phyloP scores from a whole-genome alignment of 1,140 invertebrate species.

The Luehdorfia chinensis region DNA sequence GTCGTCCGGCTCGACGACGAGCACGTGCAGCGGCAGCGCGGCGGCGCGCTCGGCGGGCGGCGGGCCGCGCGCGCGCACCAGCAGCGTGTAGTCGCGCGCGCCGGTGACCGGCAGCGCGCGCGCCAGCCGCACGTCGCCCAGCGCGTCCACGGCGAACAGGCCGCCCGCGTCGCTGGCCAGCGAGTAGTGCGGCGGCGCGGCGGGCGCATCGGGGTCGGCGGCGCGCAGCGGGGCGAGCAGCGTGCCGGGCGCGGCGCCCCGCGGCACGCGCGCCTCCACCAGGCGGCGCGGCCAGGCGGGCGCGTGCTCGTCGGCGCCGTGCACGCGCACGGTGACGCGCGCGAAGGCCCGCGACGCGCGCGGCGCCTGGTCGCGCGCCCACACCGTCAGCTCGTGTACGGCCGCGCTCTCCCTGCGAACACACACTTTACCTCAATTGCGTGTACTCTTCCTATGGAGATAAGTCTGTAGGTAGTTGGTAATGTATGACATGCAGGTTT shows the following conservation, averaged over 20 bases:
- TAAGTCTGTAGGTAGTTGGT: no score
- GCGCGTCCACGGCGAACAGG: constrained; percentile 87
- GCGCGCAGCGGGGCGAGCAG: constrained; percentile 45
- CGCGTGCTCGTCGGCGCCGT: constrained; percentile 93
- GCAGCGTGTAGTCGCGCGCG: constrained; percentile 87
- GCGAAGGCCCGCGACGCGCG: constrained; percentile 91
- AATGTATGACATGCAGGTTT: no score
- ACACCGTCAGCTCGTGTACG: constrained; percentile 91
- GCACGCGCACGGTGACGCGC: constrained; percentile 87
- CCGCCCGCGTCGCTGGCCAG: constrained; percentile 82
- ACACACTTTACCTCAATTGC: background rate
- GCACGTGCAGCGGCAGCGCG: constrained; percentile 90
- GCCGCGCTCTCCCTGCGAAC: constrained; percentile 84
- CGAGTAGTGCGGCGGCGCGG: constrained; percentile 1
- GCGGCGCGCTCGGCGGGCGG: constrained; percentile 86
- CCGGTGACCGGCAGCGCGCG: constrained; percentile 84
- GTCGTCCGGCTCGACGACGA: constrained; percentile 92
- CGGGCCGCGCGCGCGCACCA: constrained; percentile 89
- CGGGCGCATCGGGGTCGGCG: constrained; percentile 31
- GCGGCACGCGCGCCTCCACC: constrained; percentile 43
- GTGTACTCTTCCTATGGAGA: no score
- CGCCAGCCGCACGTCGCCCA: constrained; percentile 86
- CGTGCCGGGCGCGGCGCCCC: constrained; percentile 36
- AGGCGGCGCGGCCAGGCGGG: constrained; percentile 77
- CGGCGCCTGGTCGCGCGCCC: constrained; percentile 93